Evolutionary conservation across 1,140 invertebrate species (phyloP).

Genomic region (Orussus abietinus): DNA sequence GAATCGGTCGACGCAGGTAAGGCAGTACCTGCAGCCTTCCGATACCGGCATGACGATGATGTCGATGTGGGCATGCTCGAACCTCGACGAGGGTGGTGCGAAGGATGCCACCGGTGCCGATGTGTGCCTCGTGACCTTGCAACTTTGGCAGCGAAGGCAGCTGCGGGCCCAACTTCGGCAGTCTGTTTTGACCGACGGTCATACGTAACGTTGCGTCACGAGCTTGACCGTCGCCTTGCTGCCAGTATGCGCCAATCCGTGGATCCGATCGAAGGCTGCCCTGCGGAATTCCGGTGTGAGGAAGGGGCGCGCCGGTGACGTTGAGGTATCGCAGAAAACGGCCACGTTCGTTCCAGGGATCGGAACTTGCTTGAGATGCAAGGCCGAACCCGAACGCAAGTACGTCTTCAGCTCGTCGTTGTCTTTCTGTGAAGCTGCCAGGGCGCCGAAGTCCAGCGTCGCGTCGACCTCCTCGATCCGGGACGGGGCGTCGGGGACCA

Average conservation of each 20-base stretch:
- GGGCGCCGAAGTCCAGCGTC: not conserved
- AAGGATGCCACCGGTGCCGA: not conserved
- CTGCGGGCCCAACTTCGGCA: conserved; percentile 15
- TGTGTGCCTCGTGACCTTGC: conserved; percentile 15
- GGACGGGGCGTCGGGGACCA: conserved; percentile 33
- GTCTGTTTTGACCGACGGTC: conserved; percentile 22
- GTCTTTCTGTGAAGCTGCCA: conserved; percentile 6
- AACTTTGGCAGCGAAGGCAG: conserved; percentile 18
- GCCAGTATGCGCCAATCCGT: conserved; percentile 28
- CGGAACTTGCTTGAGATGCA: conserved; percentile 4
- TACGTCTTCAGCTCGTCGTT: conserved; percentile 4
- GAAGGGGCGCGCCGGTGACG: conserved; percentile 9
- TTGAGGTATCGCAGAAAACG: conserved; percentile 14
- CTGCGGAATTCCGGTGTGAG: conserved; percentile 19
- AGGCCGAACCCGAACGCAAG: not conserved
- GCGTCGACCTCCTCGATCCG: conserved; percentile 21
- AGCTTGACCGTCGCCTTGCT: conserved; percentile 14
- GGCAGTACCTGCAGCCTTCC: no score
- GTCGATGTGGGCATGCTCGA: no score
- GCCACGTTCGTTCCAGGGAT: conserved; percentile 2
- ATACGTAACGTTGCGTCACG: conserved; percentile 18
- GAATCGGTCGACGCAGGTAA: no score
- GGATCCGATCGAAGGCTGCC: conserved; percentile 31
- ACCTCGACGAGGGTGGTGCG: conserved; percentile 1
- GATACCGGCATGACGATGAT: no score